These are phyloP conservation scores for Osmoderma eremita DNA, from an alignment of 2,888 invertebrate species.

Conservation along the genomic window DNA sequence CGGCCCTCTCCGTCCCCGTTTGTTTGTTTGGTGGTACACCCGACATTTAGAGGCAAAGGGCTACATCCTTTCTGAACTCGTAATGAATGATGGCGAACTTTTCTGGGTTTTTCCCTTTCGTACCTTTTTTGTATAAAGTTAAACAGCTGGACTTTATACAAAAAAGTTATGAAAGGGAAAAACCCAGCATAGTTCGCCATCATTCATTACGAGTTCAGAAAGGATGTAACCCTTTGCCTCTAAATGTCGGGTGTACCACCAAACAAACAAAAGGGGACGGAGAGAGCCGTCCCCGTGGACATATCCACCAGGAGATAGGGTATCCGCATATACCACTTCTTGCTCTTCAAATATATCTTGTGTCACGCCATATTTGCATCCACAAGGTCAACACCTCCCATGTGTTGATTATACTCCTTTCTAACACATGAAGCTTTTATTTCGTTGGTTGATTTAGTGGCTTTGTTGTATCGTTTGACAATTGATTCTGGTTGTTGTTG, in stretches of 20 bases:
- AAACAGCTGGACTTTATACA: slow-evolving; percentile 23
- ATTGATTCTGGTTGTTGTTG: slow-evolving; percentile 33
- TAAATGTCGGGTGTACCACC: slow-evolving; percentile 1
- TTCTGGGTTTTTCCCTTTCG: background rate
- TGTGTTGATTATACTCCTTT: slow-evolving; percentile 34
- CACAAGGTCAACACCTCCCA: slow-evolving; percentile 22
- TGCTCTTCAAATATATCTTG: slow-evolving; percentile 22
- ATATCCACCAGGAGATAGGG: slow-evolving; percentile 26
- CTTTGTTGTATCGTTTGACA: slow-evolving; percentile 23
- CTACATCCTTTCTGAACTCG: slow-evolving; percentile 20
- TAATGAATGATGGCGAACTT: background rate
- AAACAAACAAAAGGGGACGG: no score
- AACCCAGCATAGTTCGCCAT: background rate
- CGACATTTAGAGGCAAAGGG: slow-evolving; percentile 7
- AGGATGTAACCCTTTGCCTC: slow-evolving; percentile 5
- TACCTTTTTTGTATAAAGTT: slow-evolving; percentile 16
- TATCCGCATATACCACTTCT: slow-evolving; percentile 16
- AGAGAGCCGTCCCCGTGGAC: slow-evolving; percentile 1
- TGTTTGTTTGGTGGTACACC: slow-evolving; percentile 4
- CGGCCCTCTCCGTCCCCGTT: no score
- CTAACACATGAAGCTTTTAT: slow-evolving; percentile 20
- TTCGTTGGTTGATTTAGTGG: slow-evolving; percentile 14
- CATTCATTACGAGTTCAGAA: slow-evolving; percentile 12
- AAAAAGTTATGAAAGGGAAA: background rate
- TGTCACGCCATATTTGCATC: slow-evolving; percentile 10